Percentiles rank a stretch among this genome's conserved stretches.
phyloP scores from a whole-genome alignment of 2,797 vertebrate genomes.

The Muraenolepis orangiensis region DNA sequence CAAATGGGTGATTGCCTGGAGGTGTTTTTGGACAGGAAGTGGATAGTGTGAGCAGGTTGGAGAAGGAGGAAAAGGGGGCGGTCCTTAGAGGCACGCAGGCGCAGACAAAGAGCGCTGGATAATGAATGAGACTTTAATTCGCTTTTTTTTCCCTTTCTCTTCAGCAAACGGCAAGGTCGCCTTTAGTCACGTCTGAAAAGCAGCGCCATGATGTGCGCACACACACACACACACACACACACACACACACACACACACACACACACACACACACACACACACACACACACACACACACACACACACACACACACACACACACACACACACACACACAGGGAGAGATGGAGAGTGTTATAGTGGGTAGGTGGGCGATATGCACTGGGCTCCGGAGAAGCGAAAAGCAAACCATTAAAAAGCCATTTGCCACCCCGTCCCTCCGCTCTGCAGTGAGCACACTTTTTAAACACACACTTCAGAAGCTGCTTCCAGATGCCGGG shows the following conservation, averaged over 20 bases:
- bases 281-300: no score
- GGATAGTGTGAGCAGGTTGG: not conserved
- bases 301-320: no score
- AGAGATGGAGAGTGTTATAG: slow-evolving; percentile 4
- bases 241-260: no score
- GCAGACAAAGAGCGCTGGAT: slow-evolving; percentile 57
- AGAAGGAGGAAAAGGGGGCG: slow-evolving; percentile 18
- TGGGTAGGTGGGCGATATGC: not conserved
- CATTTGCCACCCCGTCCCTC: not conserved
- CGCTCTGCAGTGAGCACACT: not conserved
- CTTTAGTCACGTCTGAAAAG: slow-evolving; percentile 36
- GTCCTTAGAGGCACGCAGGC: slow-evolving; percentile 47
- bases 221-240: no score
- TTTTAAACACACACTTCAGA: not conserved
- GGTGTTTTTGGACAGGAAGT: not conserved
- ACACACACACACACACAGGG: no score
- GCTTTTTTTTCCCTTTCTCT: slow-evolving; percentile 28
- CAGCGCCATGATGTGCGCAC: slow-evolving; percentile 23
- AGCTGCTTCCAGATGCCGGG: not conserved
- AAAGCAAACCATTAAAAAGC: slow-evolving; percentile 6
- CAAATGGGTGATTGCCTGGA: not conserved
- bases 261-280: no score
- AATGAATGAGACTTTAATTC: slow-evolving; percentile 68
- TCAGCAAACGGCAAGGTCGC: slow-evolving; percentile 61
- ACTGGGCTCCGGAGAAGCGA: not conserved